These are phyloP conservation scores for Panthera leo DNA, from an alignment of 2,113 vertebrate genomes.

Conservation along the genomic window DNA sequence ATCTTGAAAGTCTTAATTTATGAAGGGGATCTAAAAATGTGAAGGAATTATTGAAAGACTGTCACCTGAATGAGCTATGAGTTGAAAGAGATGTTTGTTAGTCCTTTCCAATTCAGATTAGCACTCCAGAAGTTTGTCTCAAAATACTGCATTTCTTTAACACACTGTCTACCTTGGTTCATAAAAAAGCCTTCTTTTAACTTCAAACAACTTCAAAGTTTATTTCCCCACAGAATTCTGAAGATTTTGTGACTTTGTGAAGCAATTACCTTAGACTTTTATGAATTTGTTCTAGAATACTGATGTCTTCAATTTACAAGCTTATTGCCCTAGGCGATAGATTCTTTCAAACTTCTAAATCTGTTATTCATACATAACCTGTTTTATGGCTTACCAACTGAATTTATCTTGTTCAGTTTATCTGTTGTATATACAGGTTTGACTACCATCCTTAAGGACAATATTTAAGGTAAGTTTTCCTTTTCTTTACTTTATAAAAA, in stretches of 20 bases:
- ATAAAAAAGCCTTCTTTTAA: slow-evolving; percentile 48
- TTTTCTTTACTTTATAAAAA: not conserved
- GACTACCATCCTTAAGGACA: not conserved
- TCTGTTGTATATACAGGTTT: not conserved
- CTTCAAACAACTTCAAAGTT: slow-evolving; percentile 45
- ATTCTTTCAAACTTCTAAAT: slow-evolving; percentile 45
- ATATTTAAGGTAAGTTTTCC: slow-evolving; percentile 50
- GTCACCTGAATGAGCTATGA: slow-evolving; percentile 50
- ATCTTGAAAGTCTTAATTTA: slow-evolving; percentile 27
- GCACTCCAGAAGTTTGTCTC: slow-evolving; percentile 51
- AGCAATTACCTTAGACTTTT: slow-evolving; percentile 41
- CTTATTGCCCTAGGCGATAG: slow-evolving; percentile 57
- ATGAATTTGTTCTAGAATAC: slow-evolving; percentile 64
- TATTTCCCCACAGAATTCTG: slow-evolving; percentile 55
- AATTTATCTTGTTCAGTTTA: slow-evolving; percentile 23
- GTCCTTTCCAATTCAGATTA: slow-evolving; percentile 48
- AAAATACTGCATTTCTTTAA: slow-evolving; percentile 58
- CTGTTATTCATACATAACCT: not conserved
- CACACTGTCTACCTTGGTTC: slow-evolving; percentile 40
- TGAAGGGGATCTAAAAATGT: slow-evolving; percentile 12
- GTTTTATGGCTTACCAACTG: not conserved
- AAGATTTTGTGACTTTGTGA: slow-evolving; percentile 58
- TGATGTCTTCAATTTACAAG: slow-evolving; percentile 43
- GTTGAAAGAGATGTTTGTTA: slow-evolving; percentile 19
- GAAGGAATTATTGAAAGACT: slow-evolving; percentile 46